Evolutionary conservation across 2,797 vertebrate genomes (phyloP), one percentile per base, ranked within the genome.

Genomic region (Nothura maculosa): DNA sequence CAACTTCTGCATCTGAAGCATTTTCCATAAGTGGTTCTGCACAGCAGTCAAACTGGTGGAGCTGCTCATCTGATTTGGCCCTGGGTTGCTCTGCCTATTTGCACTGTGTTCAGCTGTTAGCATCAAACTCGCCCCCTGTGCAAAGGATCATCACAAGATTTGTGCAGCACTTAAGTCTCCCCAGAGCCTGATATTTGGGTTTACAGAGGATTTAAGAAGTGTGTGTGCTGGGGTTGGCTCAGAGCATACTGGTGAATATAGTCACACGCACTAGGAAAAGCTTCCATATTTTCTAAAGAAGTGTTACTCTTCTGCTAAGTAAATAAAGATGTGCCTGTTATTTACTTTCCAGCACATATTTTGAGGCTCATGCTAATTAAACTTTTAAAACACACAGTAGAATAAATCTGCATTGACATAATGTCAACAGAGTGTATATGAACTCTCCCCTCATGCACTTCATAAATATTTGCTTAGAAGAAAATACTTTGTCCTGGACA

Each of bases 281-380:
- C 67, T 76, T 89, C 63, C 63, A 1, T 27, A 24, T 52, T 48
- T 79, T 78, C 55, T 62, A 10, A 55, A 85, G 80, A 72, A 73
- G 57, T 15, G 64, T 48, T 76, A 79, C 43, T 86, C 60, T 84
- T 69, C 91, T 84, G 87, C 83, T 61, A 88, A 92, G 67, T 77
- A 86, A 89, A 92, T 50, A 78, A 81, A 89, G 87, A 90, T 42
- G 61, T 0, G 38, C 42, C 42, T 92, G 72, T 81, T 95, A 42
- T 90, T 96, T 93, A 90, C 90, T 94, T 94, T 84, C 28, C 74
- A 92, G 92, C 78, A 88, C 81, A 82, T 67, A 77, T 67, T 90
- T 77, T 60, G 88, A 84, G 89, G 47, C 64, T 74, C 63, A 48
- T 22, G 54, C 73, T 93, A 91, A 91, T 92, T 91, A 86, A 90